phyloP scores from a whole-genome alignment of 2,797 vertebrate species.

The Takifugu ocellatus region DNA sequence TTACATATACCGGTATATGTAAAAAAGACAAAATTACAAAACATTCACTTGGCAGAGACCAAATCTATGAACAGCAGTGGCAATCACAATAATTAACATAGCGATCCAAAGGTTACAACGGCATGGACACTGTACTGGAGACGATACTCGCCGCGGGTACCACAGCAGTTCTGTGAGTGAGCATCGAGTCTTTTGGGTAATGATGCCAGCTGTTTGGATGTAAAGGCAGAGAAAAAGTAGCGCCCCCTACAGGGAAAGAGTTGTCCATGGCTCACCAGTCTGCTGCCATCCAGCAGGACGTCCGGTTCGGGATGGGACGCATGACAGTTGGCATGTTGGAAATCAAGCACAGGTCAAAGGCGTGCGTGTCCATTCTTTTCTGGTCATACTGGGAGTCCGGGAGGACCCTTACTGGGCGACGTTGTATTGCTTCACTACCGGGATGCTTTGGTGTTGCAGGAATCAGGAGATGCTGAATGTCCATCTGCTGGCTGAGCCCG shows the following conservation, averaged over 20 bases:
- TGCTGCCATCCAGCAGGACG: constrained; percentile 25
- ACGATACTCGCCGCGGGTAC: constrained; percentile 43
- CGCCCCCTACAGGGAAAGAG: constrained; percentile 30
- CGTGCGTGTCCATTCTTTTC: constrained; percentile 24
- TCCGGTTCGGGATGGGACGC: constrained; percentile 36
- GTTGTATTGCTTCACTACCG: constrained; percentile 42
- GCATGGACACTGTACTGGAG: constrained; percentile 48
- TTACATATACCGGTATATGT: constrained; percentile 13
- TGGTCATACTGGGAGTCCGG: constrained; percentile 13
- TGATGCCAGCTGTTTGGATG: constrained; percentile 54
- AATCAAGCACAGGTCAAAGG: constrained; percentile 13
- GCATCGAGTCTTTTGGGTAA: constrained; percentile 60
- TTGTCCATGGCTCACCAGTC: constrained; percentile 47
- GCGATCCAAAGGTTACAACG: constrained; percentile 47
- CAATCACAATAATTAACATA: constrained; percentile 53
- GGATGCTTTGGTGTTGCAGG: constrained; percentile 44
- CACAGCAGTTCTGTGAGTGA: constrained; percentile 50
- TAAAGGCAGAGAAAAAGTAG: constrained; percentile 24
- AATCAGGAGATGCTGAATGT: constrained; percentile 18
- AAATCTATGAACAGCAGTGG: constrained; percentile 51
- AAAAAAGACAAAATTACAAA: constrained; percentile 22
- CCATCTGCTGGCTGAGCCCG: constrained; percentile 34
- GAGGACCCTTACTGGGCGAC: constrained; percentile 16
- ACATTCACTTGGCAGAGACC: constrained; percentile 47
- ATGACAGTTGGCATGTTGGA: constrained; percentile 12